Conservation (phyloP, 30 jellyfish, hydroid and myxozoan species). For the Aurelia aurita region DNA sequence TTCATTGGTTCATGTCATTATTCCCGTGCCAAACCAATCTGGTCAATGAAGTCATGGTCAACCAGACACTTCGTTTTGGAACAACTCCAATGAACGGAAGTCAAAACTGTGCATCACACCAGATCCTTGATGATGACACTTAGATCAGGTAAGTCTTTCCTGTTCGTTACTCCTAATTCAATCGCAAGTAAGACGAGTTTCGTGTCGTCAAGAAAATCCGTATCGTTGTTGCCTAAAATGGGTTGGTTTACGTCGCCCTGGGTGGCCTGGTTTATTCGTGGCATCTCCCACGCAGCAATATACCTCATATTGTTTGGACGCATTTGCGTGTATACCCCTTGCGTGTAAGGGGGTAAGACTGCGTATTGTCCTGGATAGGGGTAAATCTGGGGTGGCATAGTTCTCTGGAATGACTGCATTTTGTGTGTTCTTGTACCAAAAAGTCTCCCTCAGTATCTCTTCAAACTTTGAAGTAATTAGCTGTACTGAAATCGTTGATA, state of each 20-base stretch:
- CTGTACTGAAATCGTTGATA: background rate
- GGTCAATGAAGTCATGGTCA: too few species aligned
- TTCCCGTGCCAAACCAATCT: too few species aligned
- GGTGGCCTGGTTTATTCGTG: background rate
- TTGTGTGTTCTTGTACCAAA: background rate
- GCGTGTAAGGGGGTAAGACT: constrained; percentile 3
- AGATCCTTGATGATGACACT: constrained; percentile 40
- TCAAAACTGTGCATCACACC: background rate
- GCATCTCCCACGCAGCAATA: constrained; percentile 21
- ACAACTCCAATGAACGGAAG: background rate
- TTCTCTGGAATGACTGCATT: constrained; percentile 21
- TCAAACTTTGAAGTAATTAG: too few species aligned
- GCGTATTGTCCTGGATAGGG: constrained; percentile 9
- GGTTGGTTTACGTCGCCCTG: constrained; percentile 3
- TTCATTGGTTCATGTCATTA: too few species aligned
- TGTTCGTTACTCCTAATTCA: constrained; percentile 37
- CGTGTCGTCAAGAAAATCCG: constrained; percentile 40
- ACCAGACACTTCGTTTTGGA: too few species aligned
- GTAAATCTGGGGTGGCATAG: constrained; percentile 7
- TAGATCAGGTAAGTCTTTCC: constrained; percentile 44
- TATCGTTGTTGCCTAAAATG: constrained; percentile 33
- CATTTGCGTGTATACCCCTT: background rate
- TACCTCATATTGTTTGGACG: constrained; percentile 13
- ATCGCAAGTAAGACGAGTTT: constrained; percentile 32
- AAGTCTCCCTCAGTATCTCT: background rate